A percentile compares a stretch with the other conserved stretches of the same genome.
These are phyloP conservation scores for Leistus spinibarbis DNA, from an alignment of 2,888 invertebrate species.

Conservation along the genomic window DNA sequence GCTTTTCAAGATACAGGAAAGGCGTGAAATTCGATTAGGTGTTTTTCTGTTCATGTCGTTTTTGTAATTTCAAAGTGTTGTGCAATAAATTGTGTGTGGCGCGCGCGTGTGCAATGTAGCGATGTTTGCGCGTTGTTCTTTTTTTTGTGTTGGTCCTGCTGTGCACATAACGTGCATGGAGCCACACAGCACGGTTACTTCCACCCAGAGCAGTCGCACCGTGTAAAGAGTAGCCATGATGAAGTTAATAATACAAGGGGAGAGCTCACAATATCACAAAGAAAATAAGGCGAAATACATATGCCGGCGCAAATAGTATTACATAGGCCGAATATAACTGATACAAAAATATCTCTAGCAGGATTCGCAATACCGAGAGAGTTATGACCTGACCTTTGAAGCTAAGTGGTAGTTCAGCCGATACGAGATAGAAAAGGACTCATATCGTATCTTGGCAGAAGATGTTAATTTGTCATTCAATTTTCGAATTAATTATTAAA, in stretches of 20 bases:
- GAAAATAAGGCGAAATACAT: background rate
- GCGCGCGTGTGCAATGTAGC: background rate
- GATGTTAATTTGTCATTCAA: too few relatives aligned
- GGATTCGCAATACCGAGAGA: too few relatives aligned
- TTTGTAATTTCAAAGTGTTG: conserved; percentile 17
- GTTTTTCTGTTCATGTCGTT: conserved; percentile 17
- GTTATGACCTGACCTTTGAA: too few relatives aligned
- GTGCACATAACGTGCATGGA: background rate
- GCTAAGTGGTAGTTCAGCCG: too few relatives aligned
- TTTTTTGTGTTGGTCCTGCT: background rate
- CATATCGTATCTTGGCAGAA: too few relatives aligned
- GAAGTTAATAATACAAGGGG: background rate
- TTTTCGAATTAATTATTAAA: too few relatives aligned
- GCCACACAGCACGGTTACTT: background rate
- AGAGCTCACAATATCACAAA: background rate
- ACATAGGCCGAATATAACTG: too few relatives aligned
- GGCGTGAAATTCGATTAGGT: conserved; percentile 22
- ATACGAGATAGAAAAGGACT: too few relatives aligned
- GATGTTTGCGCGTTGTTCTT: background rate
- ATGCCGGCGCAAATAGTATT: background rate
- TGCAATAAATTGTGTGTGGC: conserved; percentile 9
- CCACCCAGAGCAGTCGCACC: background rate
- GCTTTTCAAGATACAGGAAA: background rate
- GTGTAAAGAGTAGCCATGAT: background rate
- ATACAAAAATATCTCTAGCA: too few relatives aligned